Conservation (phyloP, 2,113 vertebrate species). For the Colinus virginianus region DNA sequence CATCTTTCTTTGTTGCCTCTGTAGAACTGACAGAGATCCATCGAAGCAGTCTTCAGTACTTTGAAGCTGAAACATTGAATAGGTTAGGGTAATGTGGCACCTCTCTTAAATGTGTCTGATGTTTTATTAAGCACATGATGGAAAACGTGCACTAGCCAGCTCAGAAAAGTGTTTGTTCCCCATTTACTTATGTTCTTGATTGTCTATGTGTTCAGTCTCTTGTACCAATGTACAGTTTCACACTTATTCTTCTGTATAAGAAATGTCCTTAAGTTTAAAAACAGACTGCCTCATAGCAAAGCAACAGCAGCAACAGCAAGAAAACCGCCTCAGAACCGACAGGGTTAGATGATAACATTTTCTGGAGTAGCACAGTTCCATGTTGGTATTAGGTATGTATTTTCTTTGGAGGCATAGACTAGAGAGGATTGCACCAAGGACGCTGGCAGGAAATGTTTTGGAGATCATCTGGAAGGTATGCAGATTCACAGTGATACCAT, state of each 20-base stretch:
- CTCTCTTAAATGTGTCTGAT: not conserved
- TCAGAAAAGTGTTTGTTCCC: not conserved
- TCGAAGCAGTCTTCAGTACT: not conserved
- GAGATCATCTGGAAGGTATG: not conserved
- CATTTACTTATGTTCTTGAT: not conserved
- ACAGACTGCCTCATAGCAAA: not conserved
- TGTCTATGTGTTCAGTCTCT: not conserved
- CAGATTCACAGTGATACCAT: not conserved
- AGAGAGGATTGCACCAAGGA: not conserved
- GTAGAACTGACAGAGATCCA: not conserved
- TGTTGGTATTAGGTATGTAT: not conserved
- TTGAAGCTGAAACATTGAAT: not conserved
- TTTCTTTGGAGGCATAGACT: not conserved
- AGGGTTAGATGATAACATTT: not conserved
- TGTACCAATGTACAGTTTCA: not conserved
- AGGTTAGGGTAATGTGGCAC: not conserved
- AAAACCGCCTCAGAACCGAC: accelerated
- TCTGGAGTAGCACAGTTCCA: not conserved
- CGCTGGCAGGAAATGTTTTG: not conserved
- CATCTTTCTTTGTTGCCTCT: not conserved
- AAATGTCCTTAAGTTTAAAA: not conserved
- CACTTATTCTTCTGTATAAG: not conserved
- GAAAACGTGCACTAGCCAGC: not conserved
- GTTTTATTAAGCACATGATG: not conserved
- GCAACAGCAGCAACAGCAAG: not conserved